Conservation (phyloP, 2,113 vertebrate genomes). For the Plecotus auritus region DNA sequence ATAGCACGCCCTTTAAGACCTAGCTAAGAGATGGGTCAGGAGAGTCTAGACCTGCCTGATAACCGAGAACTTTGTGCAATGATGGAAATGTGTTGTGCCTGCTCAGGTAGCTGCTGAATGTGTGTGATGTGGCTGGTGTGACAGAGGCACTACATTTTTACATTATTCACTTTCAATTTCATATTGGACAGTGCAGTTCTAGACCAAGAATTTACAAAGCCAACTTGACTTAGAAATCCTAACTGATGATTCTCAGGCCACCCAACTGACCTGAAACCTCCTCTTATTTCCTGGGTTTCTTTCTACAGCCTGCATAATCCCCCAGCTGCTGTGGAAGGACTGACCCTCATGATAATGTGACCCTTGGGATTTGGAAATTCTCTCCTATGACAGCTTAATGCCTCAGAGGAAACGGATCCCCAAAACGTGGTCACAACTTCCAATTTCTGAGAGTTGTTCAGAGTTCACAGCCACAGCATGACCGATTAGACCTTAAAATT, state of each 20-base stretch:
- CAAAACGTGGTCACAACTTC: not conserved
- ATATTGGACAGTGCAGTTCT: not conserved
- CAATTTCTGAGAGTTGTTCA: not conserved
- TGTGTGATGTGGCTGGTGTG: not conserved
- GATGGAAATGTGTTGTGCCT: accelerated
- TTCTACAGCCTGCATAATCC: not conserved
- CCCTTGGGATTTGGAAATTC: not conserved
- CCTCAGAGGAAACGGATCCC: not conserved
- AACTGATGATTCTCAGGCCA: not conserved
- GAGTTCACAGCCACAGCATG: not conserved
- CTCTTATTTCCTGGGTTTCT: not conserved
- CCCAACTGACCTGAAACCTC: not conserved
- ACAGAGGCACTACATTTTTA: not conserved
- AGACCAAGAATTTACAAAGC: not conserved
- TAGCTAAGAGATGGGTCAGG: not conserved
- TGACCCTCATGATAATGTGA: not conserved
- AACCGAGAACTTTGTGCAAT: not conserved
- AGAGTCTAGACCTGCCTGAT: not conserved
- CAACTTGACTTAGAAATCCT: not conserved
- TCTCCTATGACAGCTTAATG: not conserved
- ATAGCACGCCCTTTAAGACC: not conserved
- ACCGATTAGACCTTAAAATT: not conserved
- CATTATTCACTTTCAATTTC: not conserved
- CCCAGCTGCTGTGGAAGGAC: not conserved
- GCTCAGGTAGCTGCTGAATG: too few species aligned